These are phyloP conservation scores for Phrynosoma platyrhinos DNA, from an alignment of 2,113 vertebrate species.

Conservation along the genomic window DNA sequence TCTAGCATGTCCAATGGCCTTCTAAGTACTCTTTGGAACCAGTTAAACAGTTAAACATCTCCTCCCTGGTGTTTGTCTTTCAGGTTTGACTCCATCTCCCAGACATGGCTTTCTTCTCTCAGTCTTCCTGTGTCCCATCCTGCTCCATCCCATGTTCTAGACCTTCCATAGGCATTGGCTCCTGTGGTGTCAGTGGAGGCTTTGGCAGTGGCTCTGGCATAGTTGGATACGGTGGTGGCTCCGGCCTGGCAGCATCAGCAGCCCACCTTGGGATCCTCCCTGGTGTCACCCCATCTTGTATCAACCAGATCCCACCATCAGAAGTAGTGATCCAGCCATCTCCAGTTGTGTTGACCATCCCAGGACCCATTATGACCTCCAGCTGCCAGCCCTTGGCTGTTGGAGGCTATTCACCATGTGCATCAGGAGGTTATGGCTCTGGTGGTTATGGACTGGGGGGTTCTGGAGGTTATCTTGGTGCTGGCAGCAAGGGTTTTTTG, in stretches of 20 bases:
- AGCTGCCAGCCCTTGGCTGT: background rate
- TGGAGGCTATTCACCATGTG: background rate
- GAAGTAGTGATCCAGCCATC: constrained; percentile 16
- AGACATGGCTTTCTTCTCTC: background rate
- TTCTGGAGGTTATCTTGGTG: background rate
- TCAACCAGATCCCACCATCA: background rate
- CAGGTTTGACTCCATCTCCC: background rate
- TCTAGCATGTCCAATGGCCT: background rate
- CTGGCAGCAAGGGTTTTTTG: background rate
- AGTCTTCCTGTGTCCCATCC: background rate
- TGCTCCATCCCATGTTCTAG: background rate
- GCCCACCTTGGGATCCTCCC: background rate
- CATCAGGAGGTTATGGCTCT: background rate
- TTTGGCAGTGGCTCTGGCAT: background rate
- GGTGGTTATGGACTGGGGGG: background rate
- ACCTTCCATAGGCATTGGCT: background rate
- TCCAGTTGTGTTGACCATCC: background rate
- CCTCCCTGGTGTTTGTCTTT: background rate
- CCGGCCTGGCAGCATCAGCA: background rate
- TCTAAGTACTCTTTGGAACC: background rate
- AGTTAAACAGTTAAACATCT: background rate
- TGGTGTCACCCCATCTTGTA: background rate
- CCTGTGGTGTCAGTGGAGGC: background rate
- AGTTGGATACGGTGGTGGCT: background rate
- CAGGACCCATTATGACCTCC: background rate